Evolutionary conservation across 2,888 invertebrate species (phyloP), one percentile per base, ranked within the genome.

Genomic region (Tenthredo mesomela): DNA sequence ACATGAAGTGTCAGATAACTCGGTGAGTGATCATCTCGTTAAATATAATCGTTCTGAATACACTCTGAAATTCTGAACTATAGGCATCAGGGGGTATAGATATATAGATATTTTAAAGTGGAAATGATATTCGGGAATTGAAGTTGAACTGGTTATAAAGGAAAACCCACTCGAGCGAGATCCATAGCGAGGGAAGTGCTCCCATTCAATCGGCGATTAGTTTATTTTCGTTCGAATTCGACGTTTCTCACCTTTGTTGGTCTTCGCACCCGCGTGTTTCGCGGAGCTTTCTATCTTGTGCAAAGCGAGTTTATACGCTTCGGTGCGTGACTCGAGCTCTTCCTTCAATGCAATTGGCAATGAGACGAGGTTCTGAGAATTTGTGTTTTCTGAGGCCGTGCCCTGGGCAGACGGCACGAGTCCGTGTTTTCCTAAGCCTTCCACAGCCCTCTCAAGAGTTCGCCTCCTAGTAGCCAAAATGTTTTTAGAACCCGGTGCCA

Each of bases 341-440:
- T 95, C 95, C 94, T 97, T 97, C 89, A 98, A 95, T 12, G 97
- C 97, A 87, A 96, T 96, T 92, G 97, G 97, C 43, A 98, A 94
- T 33, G 97, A 97, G 89, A 97, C 96, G 84, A 97, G 87, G 73
- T 91, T 90, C 7, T 93, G 77, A 88, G 90, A 67, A 87, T 89
- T 78, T 0, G 65, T 84, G 18, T 86, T 87, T 67, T 87, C 90
- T 9, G 84, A 67, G 47, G 61, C 78, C 50, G 77, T 84, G 71
- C 84, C 94, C 94, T 94, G 94, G 2, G 94, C 93, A 12, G 95
- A 95, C 2, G 95, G 94, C 0, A 96, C 95, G 87, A 98, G 94
- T 0, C 98, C 98, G 90, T 98, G 98, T 78, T 97, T 96, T 10
- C 96, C 98, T 86, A 98, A 94, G 83, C 96, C 98, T 93, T 98